Evolutionary conservation across 2,888 invertebrate genomes (phyloP), one percentile per base, ranked within the genome.

Genomic region (Hypolimnas misippus): DNA sequence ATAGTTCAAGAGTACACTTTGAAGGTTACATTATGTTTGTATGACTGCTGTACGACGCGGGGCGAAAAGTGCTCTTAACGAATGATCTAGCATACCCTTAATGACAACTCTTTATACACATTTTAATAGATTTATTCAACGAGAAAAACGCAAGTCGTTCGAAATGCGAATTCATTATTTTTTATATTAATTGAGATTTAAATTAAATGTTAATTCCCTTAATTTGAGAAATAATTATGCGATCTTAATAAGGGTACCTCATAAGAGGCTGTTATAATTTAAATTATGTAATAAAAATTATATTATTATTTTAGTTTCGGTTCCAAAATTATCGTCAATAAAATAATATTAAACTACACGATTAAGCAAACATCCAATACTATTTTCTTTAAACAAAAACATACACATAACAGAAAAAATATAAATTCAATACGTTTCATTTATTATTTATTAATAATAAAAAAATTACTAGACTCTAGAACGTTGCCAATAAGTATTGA

Each of bases 1-100:
- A 63, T 14, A 42, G 54, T 63, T 66, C 58, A 67, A 67, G 66
- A 54, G 51, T 52, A 14, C 56, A 59, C 66, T 64, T 52, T 53
- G 62, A 33, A 55, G n/a, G 57, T 55, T 58, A 66, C 66, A 57
- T 65, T 58, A 62, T 61, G 66, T 67, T 64, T 64, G 64, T 52
- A 49, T 52, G 58, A 35, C 50, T 42, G 55, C 50, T 42, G 55
- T 57, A 57, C 56, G 38, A 51, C 49, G 21, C 61, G 38, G 64
- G 64, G 64, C 33, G 60, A 58, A 61, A 52, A 67, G 66, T 52
- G 64, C 66, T 58, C 64, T 67, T 49, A 49, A 52, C 51, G 52
- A 57, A 59, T 64, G 64, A 58, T 62, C 66, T 56, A 57, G 63
- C 61, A 50, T 59, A 52, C 61, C 55, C 61, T 58, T 64, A 67